Conservation (phyloP, 2,888 invertebrate genomes). For the Apamea monoglypha region DNA sequence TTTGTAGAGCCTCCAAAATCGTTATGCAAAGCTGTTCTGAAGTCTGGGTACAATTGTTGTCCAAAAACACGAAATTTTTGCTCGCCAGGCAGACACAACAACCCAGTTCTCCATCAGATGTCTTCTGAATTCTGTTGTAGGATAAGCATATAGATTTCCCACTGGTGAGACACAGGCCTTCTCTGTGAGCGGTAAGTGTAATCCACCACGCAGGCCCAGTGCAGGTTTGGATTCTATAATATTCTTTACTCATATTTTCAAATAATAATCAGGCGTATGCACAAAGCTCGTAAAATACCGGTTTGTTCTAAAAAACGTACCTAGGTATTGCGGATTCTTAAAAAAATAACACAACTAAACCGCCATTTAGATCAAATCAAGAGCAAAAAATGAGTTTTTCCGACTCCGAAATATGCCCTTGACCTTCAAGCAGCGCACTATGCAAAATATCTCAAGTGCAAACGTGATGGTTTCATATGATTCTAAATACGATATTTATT, state of each 20-base stretch:
- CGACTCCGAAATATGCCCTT: constrained; percentile 24
- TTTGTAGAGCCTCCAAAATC: constrained; percentile 83
- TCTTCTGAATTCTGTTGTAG: neutral
- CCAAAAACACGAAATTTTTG: constrained; percentile 84
- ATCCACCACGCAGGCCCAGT: neutral
- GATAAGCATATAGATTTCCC: neutral
- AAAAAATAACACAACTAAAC: neutral
- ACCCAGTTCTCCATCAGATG: neutral
- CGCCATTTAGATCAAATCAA: constrained; percentile 12
- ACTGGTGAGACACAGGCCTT: neutral
- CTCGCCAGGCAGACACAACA: constrained; percentile 59
- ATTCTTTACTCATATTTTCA: neutral
- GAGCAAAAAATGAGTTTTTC: constrained; percentile 37
- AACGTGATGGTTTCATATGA: constrained; percentile 21
- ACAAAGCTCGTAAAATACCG: neutral
- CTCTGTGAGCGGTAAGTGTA: neutral
- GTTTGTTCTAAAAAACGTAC: neutral
- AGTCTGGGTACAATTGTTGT: constrained; percentile 79
- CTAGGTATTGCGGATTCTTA: neutral
- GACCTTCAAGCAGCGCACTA: constrained; percentile 43
- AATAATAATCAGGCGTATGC: neutral
- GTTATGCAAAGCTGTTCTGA: constrained; percentile 72
- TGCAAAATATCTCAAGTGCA: constrained; percentile 46
- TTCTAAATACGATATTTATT: constrained; percentile 4
- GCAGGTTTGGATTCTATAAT: neutral